Percentiles rank a stretch among this genome's conserved stretches.
Evolutionary conservation across 2,888 invertebrate species (phyloP).

Genomic region (Microplitis manilae): DNA sequence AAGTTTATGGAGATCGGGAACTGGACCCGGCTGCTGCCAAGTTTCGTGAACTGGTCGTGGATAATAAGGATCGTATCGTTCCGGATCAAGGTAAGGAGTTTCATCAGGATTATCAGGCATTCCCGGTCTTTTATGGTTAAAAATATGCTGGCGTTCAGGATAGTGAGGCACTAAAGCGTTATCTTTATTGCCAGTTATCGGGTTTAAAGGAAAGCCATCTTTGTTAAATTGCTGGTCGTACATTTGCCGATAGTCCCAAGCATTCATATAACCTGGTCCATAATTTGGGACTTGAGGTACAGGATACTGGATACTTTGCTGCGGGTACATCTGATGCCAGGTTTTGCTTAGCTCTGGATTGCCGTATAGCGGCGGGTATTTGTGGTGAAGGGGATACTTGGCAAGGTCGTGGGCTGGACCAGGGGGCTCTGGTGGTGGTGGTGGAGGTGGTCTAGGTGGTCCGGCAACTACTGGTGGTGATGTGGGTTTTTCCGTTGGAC

Average conservation of each 20-base stretch:
- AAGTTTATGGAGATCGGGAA: conserved; percentile 44
- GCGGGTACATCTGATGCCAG: conserved; percentile 60
- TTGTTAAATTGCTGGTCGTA: conserved; percentile 60
- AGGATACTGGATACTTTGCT: conserved; percentile 57
- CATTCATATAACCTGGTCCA: conserved; percentile 51
- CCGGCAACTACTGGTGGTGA: conserved; percentile 57
- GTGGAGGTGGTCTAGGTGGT: conserved; percentile 53
- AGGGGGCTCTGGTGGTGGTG: conserved; percentile 27
- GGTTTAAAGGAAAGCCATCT: conserved; percentile 52
- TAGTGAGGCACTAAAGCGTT: conserved; percentile 52
- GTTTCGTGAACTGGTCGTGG: conserved; percentile 55
- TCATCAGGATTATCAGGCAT: conserved; percentile 55
- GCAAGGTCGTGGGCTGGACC: conserved; percentile 25
- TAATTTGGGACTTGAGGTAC: conserved; percentile 56
- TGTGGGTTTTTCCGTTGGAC: conserved; percentile 75
- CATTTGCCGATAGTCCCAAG: conserved; percentile 63
- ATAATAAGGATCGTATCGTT: conserved; percentile 50
- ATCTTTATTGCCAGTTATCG: conserved; percentile 55
- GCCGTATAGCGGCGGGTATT: conserved; percentile 58
- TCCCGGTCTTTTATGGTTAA: conserved; percentile 63
- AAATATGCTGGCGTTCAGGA: conserved; percentile 60
- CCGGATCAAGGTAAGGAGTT: conserved; percentile 33
- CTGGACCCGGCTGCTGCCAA: conserved; percentile 55
- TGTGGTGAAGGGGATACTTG: conserved; percentile 63
- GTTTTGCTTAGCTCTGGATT: conserved; percentile 56